A percentile compares a stretch with the other conserved stretches of the same genome.
Evolutionary conservation across 2,113 vertebrate species (phyloP).

Genomic region (Chunga burmeisteri): DNA sequence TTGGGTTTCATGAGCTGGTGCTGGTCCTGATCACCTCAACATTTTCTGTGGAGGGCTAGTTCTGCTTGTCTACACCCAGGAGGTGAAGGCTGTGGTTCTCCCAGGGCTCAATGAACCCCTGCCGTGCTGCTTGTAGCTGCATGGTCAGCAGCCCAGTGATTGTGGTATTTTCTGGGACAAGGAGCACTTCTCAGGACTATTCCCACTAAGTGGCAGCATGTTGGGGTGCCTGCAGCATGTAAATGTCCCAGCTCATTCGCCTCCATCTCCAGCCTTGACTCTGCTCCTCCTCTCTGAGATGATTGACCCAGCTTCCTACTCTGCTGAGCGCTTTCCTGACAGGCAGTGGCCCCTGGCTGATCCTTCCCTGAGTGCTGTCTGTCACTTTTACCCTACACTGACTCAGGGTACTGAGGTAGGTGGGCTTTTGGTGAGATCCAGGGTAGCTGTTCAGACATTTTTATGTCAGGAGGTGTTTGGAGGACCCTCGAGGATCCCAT

Average conservation of each 20-base stretch:
- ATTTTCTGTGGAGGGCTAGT: background rate
- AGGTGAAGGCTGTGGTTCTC: background rate
- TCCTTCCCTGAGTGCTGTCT: background rate
- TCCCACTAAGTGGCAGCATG: background rate
- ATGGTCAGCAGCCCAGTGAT: background rate
- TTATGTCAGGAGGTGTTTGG: background rate
- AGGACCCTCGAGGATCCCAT: background rate
- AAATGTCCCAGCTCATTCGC: background rate
- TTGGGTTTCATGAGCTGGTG: background rate
- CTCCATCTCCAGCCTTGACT: background rate
- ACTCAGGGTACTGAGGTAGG: background rate
- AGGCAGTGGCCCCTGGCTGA: background rate
- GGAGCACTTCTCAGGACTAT: background rate
- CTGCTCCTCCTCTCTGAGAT: background rate
- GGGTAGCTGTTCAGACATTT: background rate
- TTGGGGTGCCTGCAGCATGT: fast-evolving
- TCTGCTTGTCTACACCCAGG: background rate
- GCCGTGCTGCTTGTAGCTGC: background rate
- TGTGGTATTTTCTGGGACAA: background rate
- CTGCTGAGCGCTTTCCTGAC: background rate
- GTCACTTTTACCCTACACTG: background rate
- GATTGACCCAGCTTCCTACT: background rate
- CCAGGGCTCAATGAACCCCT: background rate
- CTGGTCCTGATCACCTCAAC: background rate
- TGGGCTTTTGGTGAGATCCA: background rate